Base-by-base conservation (phyloP, 2,888 invertebrate genomes). In the Netelia fuscicornis region DNA sequence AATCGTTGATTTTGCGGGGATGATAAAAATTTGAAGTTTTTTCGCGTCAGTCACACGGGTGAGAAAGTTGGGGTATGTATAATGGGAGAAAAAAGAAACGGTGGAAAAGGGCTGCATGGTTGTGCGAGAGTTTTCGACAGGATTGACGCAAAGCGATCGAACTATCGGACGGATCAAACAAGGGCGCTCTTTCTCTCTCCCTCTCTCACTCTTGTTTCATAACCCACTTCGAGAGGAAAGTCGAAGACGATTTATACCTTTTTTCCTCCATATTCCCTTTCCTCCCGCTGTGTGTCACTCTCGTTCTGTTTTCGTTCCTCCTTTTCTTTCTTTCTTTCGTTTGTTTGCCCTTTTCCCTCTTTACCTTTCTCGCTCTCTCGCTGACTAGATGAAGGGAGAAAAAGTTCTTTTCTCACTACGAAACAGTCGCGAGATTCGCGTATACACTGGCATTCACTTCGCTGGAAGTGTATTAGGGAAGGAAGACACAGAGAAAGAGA, bases 221-320 rank as follows among this genome's bases (percentile, higher is more conserved):
- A 87, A 87, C 84, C 87, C 83, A 67, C 82, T 81, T 83, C 71
- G 9, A 42, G 30, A 56, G 81, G 79, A 56, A 84, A 86, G 87
- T 86, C 84, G 84, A 84, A 83, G 84, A 76, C 86, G 86, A 87
- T 87, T 86, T 87, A 84, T 86, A 77, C 79, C 82, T 76, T 82
- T 82, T 85, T 81, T 62, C 74, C 58, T 65, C 67, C 58, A 56
- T 64, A 68, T 71, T 71, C 77, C 67, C 62, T 23, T 30, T 65
- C 71, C 30, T 17, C 25, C 48, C 64, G 64, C 20, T 20, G 37
- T 75, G 17, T 75, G 30, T 65, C 44, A 48, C 1, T 70, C 64
- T 25, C 71, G n/a, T 11, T 48, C 13, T 52, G 62, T 37, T 71
- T 17, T 60, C 23, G 5, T 64, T 11, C 25, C 30, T 64, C 62